Percentiles rank a stretch among this genome's conserved stretches.
phyloP scores from a whole-genome alignment of 1,140 invertebrate species.

The Polypedilum pembai region DNA sequence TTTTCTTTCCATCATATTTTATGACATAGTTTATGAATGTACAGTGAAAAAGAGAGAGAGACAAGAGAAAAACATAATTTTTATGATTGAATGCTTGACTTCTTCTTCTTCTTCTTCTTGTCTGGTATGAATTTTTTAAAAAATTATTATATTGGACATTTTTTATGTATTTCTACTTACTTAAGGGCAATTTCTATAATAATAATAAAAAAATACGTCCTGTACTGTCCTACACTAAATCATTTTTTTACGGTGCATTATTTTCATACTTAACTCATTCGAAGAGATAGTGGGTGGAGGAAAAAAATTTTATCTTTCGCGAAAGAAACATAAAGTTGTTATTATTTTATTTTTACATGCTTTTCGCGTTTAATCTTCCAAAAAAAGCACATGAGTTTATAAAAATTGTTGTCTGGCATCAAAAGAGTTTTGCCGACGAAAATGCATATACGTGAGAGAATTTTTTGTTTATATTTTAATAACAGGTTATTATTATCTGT shows the following conservation, averaged over 20 bases:
- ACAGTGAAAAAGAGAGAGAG: not conserved
- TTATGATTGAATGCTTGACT: constrained; percentile 1
- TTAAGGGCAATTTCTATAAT: constrained; percentile 1
- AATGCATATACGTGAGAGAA: not conserved
- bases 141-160: not conserved
- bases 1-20: not conserved
- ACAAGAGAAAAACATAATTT: constrained; percentile 2
- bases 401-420: constrained; percentile 17
- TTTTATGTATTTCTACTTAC: constrained; percentile 5
- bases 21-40: constrained; percentile 18
- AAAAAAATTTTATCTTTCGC: not conserved
- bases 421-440: not conserved
- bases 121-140: not conserved
- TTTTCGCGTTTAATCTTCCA: constrained; percentile 17
- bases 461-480: constrained; percentile 20
- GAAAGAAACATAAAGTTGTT: constrained; percentile 18
- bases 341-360: constrained; percentile 5
- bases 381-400: not conserved
- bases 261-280: not conserved
- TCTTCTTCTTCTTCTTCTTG: not conserved
- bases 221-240: not conserved
- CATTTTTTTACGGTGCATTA: not conserved
- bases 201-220: not conserved
- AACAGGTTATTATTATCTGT: constrained; percentile 24
- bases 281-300: not conserved